Evolutionary conservation across 2,888 invertebrate genomes (phyloP).

Genomic region (Phortica magna): DNA sequence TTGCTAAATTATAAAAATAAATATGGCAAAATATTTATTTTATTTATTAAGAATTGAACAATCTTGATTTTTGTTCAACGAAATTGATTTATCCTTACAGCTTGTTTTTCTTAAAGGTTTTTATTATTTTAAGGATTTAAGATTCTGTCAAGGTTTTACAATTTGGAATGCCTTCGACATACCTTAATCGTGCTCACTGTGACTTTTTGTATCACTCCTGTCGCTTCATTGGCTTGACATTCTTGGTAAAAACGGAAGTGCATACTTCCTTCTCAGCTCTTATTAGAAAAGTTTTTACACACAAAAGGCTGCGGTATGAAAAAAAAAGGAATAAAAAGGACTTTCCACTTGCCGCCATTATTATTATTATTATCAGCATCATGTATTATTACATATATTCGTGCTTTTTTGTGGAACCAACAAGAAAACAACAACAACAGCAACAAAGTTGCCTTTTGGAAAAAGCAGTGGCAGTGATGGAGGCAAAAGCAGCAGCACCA

Average conservation of each 20-base stretch:
- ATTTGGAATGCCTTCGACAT: too few species aligned
- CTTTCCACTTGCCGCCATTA: slow-evolving; percentile 29
- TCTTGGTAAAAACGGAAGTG: neutral
- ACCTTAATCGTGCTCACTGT: too few species aligned
- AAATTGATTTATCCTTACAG: neutral
- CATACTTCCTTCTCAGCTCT: slow-evolving; percentile 39
- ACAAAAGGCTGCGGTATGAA: slow-evolving; percentile 55
- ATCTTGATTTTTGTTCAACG: neutral
- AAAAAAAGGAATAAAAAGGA: slow-evolving; percentile 11
- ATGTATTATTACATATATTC: slow-evolving; percentile 69
- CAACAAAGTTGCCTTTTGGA: slow-evolving; percentile 27
- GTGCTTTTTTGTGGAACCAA: slow-evolving; percentile 71
- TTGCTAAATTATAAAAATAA: slow-evolving; percentile 41
- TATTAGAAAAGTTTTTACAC: slow-evolving; percentile 64
- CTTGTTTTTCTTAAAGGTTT: neutral
- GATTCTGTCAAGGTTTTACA: too few species aligned
- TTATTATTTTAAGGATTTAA: neutral
- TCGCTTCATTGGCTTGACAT: neutral
- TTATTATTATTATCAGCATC: slow-evolving; percentile 44
- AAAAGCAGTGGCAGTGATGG: neutral
- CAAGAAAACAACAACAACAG: slow-evolving; percentile 39
- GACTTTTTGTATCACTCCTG: neutral
- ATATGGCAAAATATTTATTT: slow-evolving; percentile 38
- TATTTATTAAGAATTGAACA: neutral
- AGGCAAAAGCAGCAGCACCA: neutral